phyloP scores from a whole-genome alignment of 2,888 invertebrate species.

The Blera fallax region DNA sequence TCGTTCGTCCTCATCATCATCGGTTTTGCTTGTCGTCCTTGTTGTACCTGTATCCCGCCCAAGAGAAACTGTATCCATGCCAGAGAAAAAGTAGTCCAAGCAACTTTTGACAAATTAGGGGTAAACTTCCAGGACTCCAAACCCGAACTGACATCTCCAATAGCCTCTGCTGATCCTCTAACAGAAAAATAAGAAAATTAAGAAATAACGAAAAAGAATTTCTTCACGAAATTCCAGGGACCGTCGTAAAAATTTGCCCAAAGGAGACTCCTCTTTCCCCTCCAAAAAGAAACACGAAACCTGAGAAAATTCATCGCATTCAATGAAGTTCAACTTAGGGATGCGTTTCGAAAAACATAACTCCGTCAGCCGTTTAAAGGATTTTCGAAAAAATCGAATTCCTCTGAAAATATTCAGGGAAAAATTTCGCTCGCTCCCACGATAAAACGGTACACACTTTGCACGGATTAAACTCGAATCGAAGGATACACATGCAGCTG shows the following conservation, averaged over 20 bases:
- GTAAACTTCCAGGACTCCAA: slow-evolving; percentile 16
- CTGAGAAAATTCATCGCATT: background rate
- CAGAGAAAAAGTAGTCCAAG: background rate
- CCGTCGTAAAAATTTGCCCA: background rate
- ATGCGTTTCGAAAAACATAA: slow-evolving; percentile 18
- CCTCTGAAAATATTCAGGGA: background rate
- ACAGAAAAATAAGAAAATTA: slow-evolving; percentile 15
- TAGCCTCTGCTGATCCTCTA: slow-evolving; percentile 7
- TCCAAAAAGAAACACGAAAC: background rate
- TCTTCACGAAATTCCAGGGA: background rate
- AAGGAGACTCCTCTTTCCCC: background rate
- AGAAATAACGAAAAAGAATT: slow-evolving; percentile 5
- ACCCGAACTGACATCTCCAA: slow-evolving; percentile 10
- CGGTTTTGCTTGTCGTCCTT: background rate
- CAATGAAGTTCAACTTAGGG: background rate
- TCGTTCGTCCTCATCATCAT: slow-evolving; percentile 51
- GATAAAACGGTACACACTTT: too few relatives aligned
- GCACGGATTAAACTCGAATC: slow-evolving; percentile 6
- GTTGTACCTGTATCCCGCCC: background rate
- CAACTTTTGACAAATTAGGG: slow-evolving; percentile 44
- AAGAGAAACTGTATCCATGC: slow-evolving; percentile 22
- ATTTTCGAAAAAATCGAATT: background rate
- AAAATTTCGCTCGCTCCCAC: background rate
- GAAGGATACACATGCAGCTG: slow-evolving; percentile 7
- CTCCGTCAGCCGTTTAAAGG: background rate